Evolutionary conservation across 2,888 invertebrate genomes (phyloP).

Genomic region (Chloroclysta siterata): DNA sequence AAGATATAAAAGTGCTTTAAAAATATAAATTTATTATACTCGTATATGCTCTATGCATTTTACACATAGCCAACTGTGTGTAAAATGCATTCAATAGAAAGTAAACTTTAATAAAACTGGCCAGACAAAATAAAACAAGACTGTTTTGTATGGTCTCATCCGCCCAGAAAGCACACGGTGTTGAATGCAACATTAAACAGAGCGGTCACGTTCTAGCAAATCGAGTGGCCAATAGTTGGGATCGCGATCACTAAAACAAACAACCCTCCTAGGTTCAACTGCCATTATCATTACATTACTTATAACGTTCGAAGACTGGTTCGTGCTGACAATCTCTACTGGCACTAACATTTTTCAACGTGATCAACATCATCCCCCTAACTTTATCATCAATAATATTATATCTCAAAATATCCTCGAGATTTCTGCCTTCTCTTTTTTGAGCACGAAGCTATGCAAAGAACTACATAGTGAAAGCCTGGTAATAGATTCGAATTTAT

Average conservation of each 20-base stretch:
- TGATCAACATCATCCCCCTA: neutral
- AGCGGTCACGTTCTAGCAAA: constrained; percentile 53
- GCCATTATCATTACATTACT: neutral
- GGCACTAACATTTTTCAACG: neutral
- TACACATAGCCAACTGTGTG: neutral
- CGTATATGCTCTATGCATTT: neutral
- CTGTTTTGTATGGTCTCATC: constrained; percentile 29
- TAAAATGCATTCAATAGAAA: constrained; percentile 27
- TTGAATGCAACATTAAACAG: constrained; percentile 44
- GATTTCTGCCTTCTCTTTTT: neutral
- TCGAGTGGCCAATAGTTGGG: constrained; percentile 49
- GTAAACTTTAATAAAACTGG: constrained; percentile 19
- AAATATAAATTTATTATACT: neutral
- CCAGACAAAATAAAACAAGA: constrained; percentile 27
- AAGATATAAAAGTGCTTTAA: neutral
- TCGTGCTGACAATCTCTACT: neutral
- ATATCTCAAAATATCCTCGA: neutral
- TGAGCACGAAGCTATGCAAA: neutral
- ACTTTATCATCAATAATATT: neutral
- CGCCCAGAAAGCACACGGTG: constrained; percentile 33
- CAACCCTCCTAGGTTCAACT: constrained; percentile 28
- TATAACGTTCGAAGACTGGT: neutral
- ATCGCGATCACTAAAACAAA: constrained; percentile 50
- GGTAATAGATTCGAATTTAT: constrained; percentile 11
- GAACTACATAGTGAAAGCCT: neutral